phyloP scores from a whole-genome alignment of 2,797 vertebrate species.

The Melanotaenia parkinsoni region DNA sequence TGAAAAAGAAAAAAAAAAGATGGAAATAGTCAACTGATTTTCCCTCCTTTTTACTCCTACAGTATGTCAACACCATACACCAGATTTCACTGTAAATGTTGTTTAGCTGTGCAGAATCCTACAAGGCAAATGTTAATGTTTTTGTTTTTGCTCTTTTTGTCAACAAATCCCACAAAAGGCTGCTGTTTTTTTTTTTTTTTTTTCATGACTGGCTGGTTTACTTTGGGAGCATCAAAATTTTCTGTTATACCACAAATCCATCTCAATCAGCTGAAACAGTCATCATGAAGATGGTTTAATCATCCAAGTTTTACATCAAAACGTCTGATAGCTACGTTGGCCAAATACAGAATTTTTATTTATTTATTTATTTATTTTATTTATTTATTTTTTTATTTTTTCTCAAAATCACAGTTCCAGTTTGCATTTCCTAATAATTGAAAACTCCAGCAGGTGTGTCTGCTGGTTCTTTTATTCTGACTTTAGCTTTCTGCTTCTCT shows the following conservation, averaged over 20 bases:
- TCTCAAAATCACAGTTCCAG: too few species aligned
- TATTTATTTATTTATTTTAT: too few species aligned
- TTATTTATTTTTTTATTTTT: too few species aligned
- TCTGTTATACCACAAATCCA: not conserved
- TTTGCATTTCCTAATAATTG: too few species aligned
- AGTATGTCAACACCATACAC: constrained; percentile 5
- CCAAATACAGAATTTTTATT: not conserved
- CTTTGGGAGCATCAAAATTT: not conserved
- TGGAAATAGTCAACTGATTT: not conserved
- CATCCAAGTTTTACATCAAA: not conserved
- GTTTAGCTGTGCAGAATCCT: constrained; percentile 17
- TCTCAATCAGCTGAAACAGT: too few species aligned
- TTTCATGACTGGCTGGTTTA: not conserved
- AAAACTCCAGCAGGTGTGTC: too few species aligned
- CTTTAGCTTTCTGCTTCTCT: too few species aligned
- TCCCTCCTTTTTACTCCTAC: constrained; percentile 3
- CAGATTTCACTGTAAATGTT: constrained; percentile 34
- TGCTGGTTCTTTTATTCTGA: too few species aligned
- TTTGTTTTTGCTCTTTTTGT: constrained; percentile 17
- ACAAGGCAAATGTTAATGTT: constrained; percentile 11
- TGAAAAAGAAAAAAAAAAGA: not conserved
- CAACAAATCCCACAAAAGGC: constrained; percentile 17
- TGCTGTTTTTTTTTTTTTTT: too few species aligned
- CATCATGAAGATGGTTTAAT: not conserved
- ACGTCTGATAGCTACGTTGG: not conserved